phyloP scores from a whole-genome alignment of 2,113 vertebrate genomes.

The Myiozetetes cayanensis region DNA sequence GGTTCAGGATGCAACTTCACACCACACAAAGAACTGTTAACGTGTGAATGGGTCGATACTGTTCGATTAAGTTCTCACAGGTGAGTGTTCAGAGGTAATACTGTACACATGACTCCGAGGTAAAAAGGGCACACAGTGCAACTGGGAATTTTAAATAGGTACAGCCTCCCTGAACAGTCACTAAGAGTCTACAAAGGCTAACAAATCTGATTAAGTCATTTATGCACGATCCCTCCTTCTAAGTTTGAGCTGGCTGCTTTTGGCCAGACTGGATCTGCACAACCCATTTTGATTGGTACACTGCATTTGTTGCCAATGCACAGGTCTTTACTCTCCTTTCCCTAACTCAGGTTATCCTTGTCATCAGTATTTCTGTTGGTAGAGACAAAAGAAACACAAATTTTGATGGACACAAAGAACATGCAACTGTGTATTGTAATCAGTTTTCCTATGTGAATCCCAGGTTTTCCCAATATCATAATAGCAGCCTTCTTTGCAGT shows the following conservation, averaged over 20 bases:
- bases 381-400: neutral
- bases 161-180: neutral
- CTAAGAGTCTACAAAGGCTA: neutral
- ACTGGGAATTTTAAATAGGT: neutral
- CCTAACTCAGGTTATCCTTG: neutral
- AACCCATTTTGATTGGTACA: neutral
- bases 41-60: accelerated
- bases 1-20: neutral
- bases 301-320: neutral
- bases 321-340: neutral
- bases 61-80: neutral
- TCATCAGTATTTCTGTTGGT: neutral
- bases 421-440: neutral
- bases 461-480: neutral
- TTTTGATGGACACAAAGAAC: neutral
- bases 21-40: neutral
- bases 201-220: conserved; percentile 36
- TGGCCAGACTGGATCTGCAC: neutral
- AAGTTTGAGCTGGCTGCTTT: neutral
- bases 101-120: neutral
- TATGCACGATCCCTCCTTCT: neutral
- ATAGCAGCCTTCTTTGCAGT: neutral
- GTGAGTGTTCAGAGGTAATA: neutral
- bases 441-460: neutral
- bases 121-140: neutral